Evolutionary conservation across 2,888 invertebrate genomes (phyloP).

Genomic region (Imbricaverruca yamaguchii): DNA sequence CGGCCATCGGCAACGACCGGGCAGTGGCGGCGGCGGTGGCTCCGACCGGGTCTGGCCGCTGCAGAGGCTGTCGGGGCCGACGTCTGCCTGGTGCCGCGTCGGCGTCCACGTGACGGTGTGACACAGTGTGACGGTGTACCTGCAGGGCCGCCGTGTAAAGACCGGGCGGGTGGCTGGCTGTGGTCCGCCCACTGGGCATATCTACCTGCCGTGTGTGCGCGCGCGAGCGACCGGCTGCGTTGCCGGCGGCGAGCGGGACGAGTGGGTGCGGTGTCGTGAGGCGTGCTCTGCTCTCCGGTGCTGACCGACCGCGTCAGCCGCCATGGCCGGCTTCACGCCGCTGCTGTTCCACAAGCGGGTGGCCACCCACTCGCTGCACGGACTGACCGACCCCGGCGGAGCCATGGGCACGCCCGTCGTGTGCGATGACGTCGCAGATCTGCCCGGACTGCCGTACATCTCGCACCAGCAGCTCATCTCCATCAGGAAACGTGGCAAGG

Average conservation of each 20-base stretch:
- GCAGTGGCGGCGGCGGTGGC: no score
- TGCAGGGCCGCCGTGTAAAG: no score
- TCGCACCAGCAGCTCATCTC: constrained; percentile 29
- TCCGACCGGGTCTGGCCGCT: no score
- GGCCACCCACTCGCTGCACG: constrained; percentile 24
- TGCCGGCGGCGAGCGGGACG: no score
- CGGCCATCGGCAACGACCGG: background rate
- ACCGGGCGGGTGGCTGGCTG: no score
- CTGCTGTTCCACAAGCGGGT: constrained; percentile 30
- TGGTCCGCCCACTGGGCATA: no score
- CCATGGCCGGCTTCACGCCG: constrained; percentile 32
- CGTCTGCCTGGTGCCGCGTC: background rate
- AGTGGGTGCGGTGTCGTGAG: background rate
- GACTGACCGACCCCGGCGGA: background rate
- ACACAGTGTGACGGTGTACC: no score
- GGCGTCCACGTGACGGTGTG: background rate
- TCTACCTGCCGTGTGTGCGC: no score
- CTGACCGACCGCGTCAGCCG: no score
- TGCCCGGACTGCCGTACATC: constrained; percentile 30
- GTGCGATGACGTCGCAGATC: constrained; percentile 29
- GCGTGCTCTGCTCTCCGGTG: background rate
- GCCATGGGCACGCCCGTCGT: constrained; percentile 16
- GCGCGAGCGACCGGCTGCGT: no score
- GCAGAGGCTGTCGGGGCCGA: no score
- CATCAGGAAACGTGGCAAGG: background rate